Evolutionary conservation across 2,888 invertebrate species (phyloP), one percentile per base, ranked within the genome.

Genomic region (Monoplex corrugatus): DNA sequence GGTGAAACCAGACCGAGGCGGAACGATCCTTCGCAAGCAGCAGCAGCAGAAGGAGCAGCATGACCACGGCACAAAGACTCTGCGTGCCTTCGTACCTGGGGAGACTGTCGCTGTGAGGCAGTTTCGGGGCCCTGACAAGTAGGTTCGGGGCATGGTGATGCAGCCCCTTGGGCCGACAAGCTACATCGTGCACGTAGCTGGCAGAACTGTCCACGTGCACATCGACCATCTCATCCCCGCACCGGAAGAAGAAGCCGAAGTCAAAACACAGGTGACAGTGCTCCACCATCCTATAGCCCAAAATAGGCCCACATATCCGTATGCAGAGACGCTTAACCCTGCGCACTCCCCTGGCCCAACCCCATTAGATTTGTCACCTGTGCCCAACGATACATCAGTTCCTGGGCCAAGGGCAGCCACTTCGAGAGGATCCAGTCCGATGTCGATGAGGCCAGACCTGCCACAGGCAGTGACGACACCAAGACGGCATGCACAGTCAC

Each of bases 281-380:
- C 5, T 13, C 82, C 82, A n/a, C 8, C 16, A 6, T 44, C 28
- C 19, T 43, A 82, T 3, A 28, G 23, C 82, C 43, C 44, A 10
- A n/a, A 28, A 10, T 82, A 23, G 82, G 82, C 40, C 82, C 43
- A 40, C 8, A 23, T 2, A 19, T 10, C 82, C 44, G 82, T 28
- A 75, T 75, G 75, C 82, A 82, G 44, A 82, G 82, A 44, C 28
- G 82, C 82, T 19, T 82, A 43, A 28, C 43, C 43, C 43, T 44
- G 82, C 82, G 28, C 82, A 82, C 44, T 44, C 82, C 82, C 40
- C 16, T 75, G 44, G 43, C n/a, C 43, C 44, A 43, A 43, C 23
- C 82, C 28, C 82, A 43, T 43, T 23, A 13, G 1, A 0, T 0
- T 28, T 82, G 82, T 13, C 82, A 35, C 82, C 82, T 82, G 82